Evolutionary conservation across 2,888 invertebrate genomes (phyloP).

Genomic region (Drosophila mercatorum): DNA sequence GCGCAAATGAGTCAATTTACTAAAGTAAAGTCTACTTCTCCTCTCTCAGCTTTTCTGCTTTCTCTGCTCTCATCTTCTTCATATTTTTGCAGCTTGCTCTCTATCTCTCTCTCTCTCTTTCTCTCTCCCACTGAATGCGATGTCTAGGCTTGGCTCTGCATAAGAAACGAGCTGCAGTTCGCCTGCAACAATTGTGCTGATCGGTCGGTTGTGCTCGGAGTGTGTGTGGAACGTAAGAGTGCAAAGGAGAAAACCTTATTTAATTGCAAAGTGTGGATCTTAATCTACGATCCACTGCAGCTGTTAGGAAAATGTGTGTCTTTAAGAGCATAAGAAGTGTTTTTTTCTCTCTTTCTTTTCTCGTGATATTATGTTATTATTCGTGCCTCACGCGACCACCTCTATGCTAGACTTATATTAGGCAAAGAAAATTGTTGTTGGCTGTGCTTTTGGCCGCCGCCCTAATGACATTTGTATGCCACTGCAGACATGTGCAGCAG

Average conservation of each 20-base stretch:
- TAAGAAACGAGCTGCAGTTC: neutral
- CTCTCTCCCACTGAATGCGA: neutral
- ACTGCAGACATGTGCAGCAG: conserved; percentile 56
- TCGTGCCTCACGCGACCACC: conserved; percentile 36
- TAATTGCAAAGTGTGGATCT: neutral
- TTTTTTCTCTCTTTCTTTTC: neutral
- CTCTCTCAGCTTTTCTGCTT: neutral
- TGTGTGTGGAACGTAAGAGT: neutral
- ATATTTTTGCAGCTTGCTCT: neutral
- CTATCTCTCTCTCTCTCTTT: neutral
- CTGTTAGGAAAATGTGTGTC: too few relatives aligned
- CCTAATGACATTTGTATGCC: conserved; percentile 72
- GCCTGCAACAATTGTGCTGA: neutral
- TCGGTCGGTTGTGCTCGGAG: neutral
- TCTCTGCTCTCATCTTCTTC: neutral
- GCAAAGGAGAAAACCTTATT: neutral
- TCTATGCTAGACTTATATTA: conserved; percentile 8
- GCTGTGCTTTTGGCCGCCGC: conserved; percentile 37
- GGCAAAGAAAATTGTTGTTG: conserved; percentile 37
- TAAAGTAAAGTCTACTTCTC: neutral
- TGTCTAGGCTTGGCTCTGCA: neutral
- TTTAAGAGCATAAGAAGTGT: neutral
- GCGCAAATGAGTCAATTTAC: neutral
- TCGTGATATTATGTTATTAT: neutral
- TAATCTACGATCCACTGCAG: neutral